Evolutionary conservation across 2,888 invertebrate genomes (phyloP).

Genomic region (Eueremaeus valkanovi): DNA sequence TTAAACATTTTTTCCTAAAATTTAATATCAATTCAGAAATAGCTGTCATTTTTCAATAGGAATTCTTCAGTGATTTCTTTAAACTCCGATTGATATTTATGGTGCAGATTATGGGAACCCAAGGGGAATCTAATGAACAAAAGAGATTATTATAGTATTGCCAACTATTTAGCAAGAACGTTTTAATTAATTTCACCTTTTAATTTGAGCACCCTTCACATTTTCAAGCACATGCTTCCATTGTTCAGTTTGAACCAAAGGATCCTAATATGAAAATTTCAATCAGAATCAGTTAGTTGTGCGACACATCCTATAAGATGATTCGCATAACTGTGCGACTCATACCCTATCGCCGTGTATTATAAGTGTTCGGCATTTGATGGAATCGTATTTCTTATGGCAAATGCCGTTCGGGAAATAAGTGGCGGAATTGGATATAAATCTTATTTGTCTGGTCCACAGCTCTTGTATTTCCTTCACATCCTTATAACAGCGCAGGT

Average conservation of each 20-base stretch:
- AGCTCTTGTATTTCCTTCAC: neutral
- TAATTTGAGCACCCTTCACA: neutral
- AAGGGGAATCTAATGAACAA: constrained; percentile 31
- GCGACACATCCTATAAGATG: neutral
- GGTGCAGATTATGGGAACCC: constrained; percentile 37
- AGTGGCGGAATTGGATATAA: neutral
- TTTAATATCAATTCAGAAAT: too few relatives aligned
- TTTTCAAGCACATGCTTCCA: neutral
- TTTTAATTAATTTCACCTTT: neutral
- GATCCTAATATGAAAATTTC: constrained; percentile 2
- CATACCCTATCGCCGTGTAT: constrained; percentile 31
- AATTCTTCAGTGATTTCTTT: constrained; percentile 6
- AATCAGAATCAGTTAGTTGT: too few relatives aligned
- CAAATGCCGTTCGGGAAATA: neutral
- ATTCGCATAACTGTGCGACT: neutral
- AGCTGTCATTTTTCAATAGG: neutral
- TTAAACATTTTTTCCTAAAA: too few relatives aligned
- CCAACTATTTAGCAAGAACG: neutral
- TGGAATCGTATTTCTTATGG: neutral
- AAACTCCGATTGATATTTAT: constrained; percentile 24
- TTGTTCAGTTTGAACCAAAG: constrained; percentile 7
- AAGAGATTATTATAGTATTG: neutral
- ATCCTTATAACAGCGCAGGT: neutral
- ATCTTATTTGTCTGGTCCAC: neutral
- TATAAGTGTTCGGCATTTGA: neutral